phyloP scores from a whole-genome alignment of 2,888 invertebrate species.

The Hydropsyche betteni region DNA sequence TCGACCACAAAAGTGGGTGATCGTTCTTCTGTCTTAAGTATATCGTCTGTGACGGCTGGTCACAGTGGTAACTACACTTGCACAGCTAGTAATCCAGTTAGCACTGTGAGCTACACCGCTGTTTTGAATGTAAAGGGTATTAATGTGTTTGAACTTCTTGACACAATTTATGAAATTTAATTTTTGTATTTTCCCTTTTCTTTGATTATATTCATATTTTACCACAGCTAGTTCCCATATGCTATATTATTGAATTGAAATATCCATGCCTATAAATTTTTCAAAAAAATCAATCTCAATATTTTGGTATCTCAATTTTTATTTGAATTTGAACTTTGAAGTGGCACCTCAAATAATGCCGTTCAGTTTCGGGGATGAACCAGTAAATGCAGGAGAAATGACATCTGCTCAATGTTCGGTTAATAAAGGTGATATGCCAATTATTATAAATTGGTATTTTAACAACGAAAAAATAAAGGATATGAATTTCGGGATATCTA shows the following conservation, averaged over 20 bases:
- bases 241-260: too few species aligned
- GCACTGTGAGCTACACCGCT: slow-evolving; percentile 71
- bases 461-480: slow-evolving; percentile 65
- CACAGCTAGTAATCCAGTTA: slow-evolving; percentile 75
- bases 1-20: slow-evolving; percentile 68
- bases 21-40: slow-evolving; percentile 71
- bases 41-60: slow-evolving; percentile 72
- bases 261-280: too few species aligned
- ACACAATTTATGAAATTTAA: too few species aligned
- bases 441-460: slow-evolving; percentile 72
- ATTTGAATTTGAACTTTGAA: slow-evolving; percentile 55
- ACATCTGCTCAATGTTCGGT: slow-evolving; percentile 74
- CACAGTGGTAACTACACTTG: slow-evolving; percentile 83
- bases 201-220: too few species aligned
- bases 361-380: slow-evolving; percentile 78
- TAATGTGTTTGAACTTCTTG: slow-evolving; percentile 47
- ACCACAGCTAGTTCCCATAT: too few species aligned
- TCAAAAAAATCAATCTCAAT: too few species aligned
- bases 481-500: slow-evolving; percentile 60
- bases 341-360: slow-evolving; percentile 82
- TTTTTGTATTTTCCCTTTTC: not conserved
- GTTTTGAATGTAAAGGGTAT: slow-evolving; percentile 74
- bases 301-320: too few species aligned
- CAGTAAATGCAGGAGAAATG: slow-evolving; percentile 76
- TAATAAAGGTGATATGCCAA: slow-evolving; percentile 74